Percentiles rank a stretch among this genome's conserved stretches.
Evolutionary conservation across 2,113 vertebrate species (phyloP).

Genomic region (Piaya cayana): DNA sequence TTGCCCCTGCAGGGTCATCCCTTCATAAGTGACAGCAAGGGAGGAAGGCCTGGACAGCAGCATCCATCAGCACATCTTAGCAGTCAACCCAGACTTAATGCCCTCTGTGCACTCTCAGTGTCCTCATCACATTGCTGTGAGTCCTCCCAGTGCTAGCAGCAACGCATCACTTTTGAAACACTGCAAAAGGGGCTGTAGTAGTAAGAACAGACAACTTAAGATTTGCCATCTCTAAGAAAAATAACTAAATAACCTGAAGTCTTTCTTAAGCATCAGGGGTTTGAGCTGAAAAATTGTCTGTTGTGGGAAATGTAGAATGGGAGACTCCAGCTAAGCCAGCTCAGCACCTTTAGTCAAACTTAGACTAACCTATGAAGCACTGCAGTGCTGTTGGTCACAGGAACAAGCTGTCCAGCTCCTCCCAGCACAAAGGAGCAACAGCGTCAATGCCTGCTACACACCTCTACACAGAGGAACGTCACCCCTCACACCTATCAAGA

Average conservation of each 20-base stretch:
- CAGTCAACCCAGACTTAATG: fast-evolving
- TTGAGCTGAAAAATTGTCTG: too few species aligned
- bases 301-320: fast-evolving
- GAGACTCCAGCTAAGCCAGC: too few species aligned
- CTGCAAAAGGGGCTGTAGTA: too few species aligned
- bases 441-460: fast-evolving
- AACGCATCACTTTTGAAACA: fast-evolving
- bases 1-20: neutral
- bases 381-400: fast-evolving
- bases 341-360: neutral
- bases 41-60: neutral
- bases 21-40: fast-evolving
- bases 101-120: fast-evolving
- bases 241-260: neutral
- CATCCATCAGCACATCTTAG: neutral
- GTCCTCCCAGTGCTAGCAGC: neutral
- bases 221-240: neutral
- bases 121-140: neutral
- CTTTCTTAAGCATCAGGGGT: neutral
- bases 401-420: neutral
- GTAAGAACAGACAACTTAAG: too few species aligned
- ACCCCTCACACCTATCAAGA: neutral
- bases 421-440: fast-evolving
- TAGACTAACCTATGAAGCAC: too few species aligned
- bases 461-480: neutral